Base-by-base conservation (phyloP, 2,888 invertebrate species). In the Drosophila glabriapex region DNA sequence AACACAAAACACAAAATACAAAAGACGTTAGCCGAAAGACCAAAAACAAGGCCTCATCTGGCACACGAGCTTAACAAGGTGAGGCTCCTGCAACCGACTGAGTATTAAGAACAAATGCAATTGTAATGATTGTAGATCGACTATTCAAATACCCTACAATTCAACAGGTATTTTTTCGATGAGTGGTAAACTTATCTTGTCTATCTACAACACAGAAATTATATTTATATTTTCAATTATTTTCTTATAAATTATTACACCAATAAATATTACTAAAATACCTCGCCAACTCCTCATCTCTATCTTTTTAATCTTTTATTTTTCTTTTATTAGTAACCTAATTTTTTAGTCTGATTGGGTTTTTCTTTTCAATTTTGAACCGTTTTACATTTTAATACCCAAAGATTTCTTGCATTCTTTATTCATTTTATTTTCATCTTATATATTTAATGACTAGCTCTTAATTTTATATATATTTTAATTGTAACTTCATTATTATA, bases 21-120 rank as follows among this genome's bases (percentile, higher is more conserved):
- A 46, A 46, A 46, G 35, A 50, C 50, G 50, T 10, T 50, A 19
- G 28, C 46, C 46, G 43, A 66, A 68, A 77, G 68, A 65, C 62
- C 35, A 37, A 80, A 78, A 68, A 78, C 60, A 60, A 62, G 77
- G 62, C 73, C 50, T 63, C 73, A 61, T 39, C 62, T 53, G 54
- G 52, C 50, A 65, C 35, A 65, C 31, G 16, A 56, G 60, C 35
- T 53, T 22, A 73, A 39, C 73, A 73, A 80, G 80, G 80, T 80
- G 80, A 80, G 78, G 78, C 80, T 80, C 80, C 80, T 80, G 76
- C 60, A 12, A 59, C 50, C 37, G 67, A 63, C 33, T 53, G 63
- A 41, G 41, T 65, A 69, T 73, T 46, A 59, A 73, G 65, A 62
- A 77, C 50, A 39, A 61, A 59, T 68, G 73, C 73, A 74, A 63